Base-by-base conservation (phyloP, 2,888 invertebrate species). In the Tetragnatha montana region DNA sequence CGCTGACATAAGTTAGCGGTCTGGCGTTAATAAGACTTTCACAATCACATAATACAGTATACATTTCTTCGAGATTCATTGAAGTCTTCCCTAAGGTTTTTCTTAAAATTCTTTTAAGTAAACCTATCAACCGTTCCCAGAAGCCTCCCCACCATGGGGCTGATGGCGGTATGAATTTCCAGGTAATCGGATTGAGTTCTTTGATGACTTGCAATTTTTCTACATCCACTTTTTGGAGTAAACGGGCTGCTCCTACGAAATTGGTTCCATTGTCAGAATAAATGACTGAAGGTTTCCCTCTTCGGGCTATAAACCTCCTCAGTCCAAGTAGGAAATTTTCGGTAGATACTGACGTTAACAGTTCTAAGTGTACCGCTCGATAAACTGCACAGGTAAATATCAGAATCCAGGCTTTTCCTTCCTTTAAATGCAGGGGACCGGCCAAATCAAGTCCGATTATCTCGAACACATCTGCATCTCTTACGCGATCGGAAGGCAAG, bases 141-240 rank as follows among this genome's bases (percentile, higher is more conserved):
- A 93, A 93, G 79, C 94, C 94, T 68, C 94, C 94, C 93, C 93
- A 93, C 94, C 94, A 94, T 1, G 94, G 91, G 6, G 93, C 93
- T 0, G 92, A 91, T 7, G 93, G 93, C 7, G 93, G 93, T 81
- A 93, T 94, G 90, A 94, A 94, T n/a, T 91, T 91, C 92, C 93
- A 93, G 0, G 85, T n/a, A 68, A 92, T 92, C 22, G 78, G 79
- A 51, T 91, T 17, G 4, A 74, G 35, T 19, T 84, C 74, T 76
- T n/a, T 69, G 8, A 81, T 76, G 8, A 73, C 69, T 35, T 73
- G 19, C 19, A 92, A 68, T 14, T 47, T 10, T 3, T 81, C 14
- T 91, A 91, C 91, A 49, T 91, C 87, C 7, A 78, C 19, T 12
- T 68, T 71, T 4, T 81, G n/a, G 8, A 92, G 69, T 17, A 94